These are phyloP conservation scores for Drosophila nasuta DNA, from an alignment of 1,140 invertebrate genomes.

Conservation along the genomic window DNA sequence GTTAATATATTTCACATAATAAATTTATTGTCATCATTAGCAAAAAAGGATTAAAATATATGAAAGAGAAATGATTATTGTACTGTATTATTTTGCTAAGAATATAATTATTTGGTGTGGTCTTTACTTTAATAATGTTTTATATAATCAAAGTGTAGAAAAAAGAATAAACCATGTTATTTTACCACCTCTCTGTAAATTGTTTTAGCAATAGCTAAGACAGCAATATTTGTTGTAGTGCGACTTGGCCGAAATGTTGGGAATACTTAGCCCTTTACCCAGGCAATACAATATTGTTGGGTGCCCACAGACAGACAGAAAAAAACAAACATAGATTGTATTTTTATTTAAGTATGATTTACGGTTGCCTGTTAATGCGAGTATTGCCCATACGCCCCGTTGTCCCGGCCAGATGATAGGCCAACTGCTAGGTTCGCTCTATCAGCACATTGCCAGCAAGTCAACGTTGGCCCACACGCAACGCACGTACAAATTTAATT, in stretches of 20 bases:
- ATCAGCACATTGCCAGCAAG: conserved; percentile 54
- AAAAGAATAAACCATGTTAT: no score
- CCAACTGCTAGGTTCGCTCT: conserved; percentile 45
- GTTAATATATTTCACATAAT: no score
- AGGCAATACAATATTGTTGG: conserved; percentile 50
- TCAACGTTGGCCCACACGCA: conserved; percentile 37
- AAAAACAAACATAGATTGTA: conserved; percentile 56
- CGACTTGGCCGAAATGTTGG: neutral
- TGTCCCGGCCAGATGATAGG: conserved; percentile 42
- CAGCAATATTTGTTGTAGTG: neutral
- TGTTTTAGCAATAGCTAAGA: neutral
- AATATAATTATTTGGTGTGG: no score
- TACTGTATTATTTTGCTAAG: no score
- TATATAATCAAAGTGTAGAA: no score
- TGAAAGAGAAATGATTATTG: no score
- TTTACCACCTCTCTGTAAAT: neutral
- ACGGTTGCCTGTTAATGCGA: conserved; percentile 69
- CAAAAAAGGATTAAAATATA: no score
- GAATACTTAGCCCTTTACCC: conserved; percentile 9
- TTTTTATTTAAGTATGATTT: conserved; percentile 82
- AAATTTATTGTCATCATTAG: no score
- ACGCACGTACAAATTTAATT: conserved; percentile 81
- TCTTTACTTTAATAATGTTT: no score
- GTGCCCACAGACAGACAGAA: conserved; percentile 8
- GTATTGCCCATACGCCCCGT: conserved; percentile 51